Evolutionary conservation across 2,113 vertebrate genomes (phyloP).

Genomic region (Oenanthe melanoleuca): DNA sequence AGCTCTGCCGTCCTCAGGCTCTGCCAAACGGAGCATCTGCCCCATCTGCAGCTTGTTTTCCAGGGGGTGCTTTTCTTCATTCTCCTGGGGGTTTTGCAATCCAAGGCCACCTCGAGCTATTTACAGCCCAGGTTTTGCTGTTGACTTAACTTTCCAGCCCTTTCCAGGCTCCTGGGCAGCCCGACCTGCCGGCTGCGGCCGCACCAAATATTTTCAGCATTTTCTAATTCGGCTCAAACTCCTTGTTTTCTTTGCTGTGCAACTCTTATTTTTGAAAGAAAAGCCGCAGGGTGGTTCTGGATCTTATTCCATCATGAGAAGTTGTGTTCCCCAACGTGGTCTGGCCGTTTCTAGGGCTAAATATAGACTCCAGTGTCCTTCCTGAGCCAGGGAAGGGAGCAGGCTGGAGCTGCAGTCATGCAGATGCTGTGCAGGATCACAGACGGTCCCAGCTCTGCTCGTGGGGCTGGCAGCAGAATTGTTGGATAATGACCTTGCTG

Average conservation of each 20-base stretch:
- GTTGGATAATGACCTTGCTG: not conserved
- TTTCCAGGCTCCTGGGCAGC: slow-evolving; percentile 7
- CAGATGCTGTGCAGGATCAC: not conserved
- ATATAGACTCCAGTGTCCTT: not conserved
- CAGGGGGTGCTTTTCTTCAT: not conserved
- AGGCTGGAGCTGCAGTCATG: not conserved
- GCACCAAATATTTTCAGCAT: not conserved
- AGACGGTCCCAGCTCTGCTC: not conserved
- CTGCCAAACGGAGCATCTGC: fast-evolving
- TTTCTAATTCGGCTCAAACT: not conserved
- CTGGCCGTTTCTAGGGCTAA: not conserved
- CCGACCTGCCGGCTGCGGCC: not conserved
- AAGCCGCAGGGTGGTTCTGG: not conserved
- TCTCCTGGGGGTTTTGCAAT: not conserved
- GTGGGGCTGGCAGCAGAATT: not conserved
- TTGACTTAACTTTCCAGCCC: slow-evolving; percentile 10
- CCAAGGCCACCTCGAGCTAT: not conserved
- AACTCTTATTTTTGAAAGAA: not conserved
- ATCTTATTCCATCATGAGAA: not conserved
- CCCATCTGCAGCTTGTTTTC: fast-evolving
- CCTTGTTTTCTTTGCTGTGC: not conserved
- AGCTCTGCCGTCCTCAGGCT: fast-evolving
- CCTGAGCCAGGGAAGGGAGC: not conserved
- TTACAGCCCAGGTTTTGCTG: slow-evolving; percentile 15
- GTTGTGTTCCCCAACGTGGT: not conserved